phyloP scores from a whole-genome alignment of 2,888 invertebrate species.

The Machimus rusticus region DNA sequence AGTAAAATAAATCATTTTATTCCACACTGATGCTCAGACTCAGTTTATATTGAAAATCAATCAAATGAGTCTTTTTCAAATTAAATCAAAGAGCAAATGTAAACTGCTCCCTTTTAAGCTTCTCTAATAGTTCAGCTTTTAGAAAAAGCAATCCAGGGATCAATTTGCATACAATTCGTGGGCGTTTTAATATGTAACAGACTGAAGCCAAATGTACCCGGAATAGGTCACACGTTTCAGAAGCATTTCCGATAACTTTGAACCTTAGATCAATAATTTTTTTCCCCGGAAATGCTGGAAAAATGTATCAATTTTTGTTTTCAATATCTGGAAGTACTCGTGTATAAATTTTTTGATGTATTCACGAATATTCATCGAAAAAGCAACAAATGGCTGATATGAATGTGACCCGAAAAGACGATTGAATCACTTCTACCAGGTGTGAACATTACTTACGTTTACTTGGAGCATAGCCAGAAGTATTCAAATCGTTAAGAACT shows the following conservation, averaged over 20 bases:
- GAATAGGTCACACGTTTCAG: neutral
- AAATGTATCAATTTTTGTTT: neutral
- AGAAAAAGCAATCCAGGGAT: neutral
- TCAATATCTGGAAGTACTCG: neutral
- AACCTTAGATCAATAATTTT: neutral
- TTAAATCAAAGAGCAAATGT: neutral
- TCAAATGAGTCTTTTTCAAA: neutral
- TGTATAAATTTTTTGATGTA: neutral
- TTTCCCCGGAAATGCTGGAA: neutral
- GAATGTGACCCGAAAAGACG: neutral
- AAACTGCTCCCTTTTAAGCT: too few species aligned
- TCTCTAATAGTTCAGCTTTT: too few species aligned
- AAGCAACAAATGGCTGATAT: neutral
- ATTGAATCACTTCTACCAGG: neutral
- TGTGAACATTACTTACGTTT: conserved; percentile 8
- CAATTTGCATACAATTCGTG: neutral
- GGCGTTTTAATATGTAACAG: neutral
- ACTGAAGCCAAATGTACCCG: neutral
- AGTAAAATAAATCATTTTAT: neutral
- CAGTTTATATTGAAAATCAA: neutral
- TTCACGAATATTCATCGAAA: neutral
- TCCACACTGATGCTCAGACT: neutral
- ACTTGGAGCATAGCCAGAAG: neutral
- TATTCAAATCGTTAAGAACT: neutral
- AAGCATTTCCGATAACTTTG: neutral